Percentiles rank a stretch among this genome's conserved stretches.
phyloP scores from a whole-genome alignment of 1,140 invertebrate genomes.

The Drosophila persimilis region DNA sequence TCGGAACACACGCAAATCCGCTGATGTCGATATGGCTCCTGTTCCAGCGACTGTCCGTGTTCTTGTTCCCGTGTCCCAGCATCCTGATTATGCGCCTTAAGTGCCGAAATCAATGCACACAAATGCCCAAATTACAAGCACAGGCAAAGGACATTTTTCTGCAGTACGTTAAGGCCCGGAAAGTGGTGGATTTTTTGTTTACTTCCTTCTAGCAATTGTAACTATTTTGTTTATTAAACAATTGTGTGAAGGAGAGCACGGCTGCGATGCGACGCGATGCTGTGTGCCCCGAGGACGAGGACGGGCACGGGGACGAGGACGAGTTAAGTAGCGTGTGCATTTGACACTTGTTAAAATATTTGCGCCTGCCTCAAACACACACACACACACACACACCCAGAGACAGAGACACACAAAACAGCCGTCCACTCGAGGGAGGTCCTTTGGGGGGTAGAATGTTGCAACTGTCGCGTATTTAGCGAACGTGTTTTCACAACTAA shows the following conservation, averaged over 20 bases:
- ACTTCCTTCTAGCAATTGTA: conserved; percentile 13
- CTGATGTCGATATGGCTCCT: too few species aligned
- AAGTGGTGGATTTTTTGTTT: conserved; percentile 1
- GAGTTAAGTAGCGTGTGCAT: conserved; percentile 82
- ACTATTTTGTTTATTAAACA: conserved; percentile 79
- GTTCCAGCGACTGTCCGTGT: background rate
- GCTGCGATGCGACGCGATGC: too few species aligned
- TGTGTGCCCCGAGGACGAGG: background rate
- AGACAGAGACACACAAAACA: conserved; percentile 12
- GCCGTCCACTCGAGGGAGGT: conserved; percentile 27
- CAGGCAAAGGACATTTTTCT: conserved; percentile 31
- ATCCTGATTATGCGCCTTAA: conserved; percentile 77
- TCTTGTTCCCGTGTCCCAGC: too few species aligned
- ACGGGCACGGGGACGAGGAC: conserved; percentile 18
- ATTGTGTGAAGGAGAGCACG: conserved; percentile 10
- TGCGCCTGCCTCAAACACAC: conserved; percentile 70
- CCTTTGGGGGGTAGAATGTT: conserved; percentile 26
- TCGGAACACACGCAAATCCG: conserved; percentile 12
- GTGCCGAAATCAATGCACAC: conserved; percentile 83
- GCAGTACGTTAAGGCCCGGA: background rate
- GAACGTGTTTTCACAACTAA: conserved; percentile 81
- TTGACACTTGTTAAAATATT: conserved; percentile 83
- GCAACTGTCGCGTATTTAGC: conserved; percentile 72
- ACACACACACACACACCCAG: conserved; percentile 24
- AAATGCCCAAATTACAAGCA: conserved; percentile 80